phyloP scores from a whole-genome alignment of 2,797 vertebrate species.

The Channallabes apus region DNA sequence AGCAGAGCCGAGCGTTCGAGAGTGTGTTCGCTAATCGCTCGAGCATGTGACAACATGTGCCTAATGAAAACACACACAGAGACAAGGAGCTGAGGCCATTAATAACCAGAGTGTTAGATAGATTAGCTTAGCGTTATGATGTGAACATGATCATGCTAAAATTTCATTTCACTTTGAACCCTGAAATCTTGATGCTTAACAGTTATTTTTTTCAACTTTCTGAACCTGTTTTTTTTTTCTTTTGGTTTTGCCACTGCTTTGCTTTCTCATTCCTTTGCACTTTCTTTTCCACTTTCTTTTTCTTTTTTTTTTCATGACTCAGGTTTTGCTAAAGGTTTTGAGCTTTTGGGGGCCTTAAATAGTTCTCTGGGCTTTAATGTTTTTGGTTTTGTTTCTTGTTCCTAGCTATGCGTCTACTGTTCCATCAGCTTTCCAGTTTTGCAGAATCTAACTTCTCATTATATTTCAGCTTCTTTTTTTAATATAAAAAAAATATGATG shows the following conservation, averaged over 20 bases:
- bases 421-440: not conserved
- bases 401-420: not conserved
- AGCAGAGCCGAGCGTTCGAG: constrained; percentile 13
- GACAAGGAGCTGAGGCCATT: not conserved
- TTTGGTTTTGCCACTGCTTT: too few relatives aligned
- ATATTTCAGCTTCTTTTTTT: not conserved
- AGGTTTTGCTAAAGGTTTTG: too few relatives aligned
- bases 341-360: too few relatives aligned
- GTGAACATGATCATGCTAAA: not conserved
- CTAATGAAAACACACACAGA: constrained; percentile 15
- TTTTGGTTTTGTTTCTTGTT: not conserved
- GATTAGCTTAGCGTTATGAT: not conserved
- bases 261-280: not conserved
- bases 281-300: not conserved
- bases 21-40: constrained; percentile 31
- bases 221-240: too few relatives aligned
- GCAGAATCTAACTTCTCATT: not conserved
- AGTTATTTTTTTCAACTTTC: not conserved
- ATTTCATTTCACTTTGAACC: not conserved
- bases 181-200: not conserved
- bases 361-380: not conserved
- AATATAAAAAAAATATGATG: not conserved
- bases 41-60: constrained; percentile 17
- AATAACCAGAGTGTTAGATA: not conserved
- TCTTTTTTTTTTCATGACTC: not conserved